Evolutionary conservation across 1,140 invertebrate species (phyloP), one percentile per base, ranked within the genome.

Genomic region (Leptopilina clavipes): DNA sequence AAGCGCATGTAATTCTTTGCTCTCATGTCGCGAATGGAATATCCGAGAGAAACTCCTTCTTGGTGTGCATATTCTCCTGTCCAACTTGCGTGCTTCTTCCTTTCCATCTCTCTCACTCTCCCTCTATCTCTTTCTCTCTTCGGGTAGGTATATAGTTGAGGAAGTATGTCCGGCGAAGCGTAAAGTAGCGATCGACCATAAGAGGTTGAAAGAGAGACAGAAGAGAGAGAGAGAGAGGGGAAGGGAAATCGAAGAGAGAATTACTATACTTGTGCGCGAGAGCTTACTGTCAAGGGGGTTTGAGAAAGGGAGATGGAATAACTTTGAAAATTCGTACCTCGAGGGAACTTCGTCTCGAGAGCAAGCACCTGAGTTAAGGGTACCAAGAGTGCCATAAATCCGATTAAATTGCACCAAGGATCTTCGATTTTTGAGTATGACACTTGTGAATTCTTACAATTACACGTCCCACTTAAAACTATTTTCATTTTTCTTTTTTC

Each of bases 361-460:
- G 14, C 44, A 19, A 73, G 43, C 65, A 59, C 44, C 75, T 84
- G 82, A 86, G 83, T 86, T 86, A 84, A 80, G 77, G 74, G 79
- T 70, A 76, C 79, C 84, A 70, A 37, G 81, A 82, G 81, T 76
- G 74, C 81, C 59, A 84, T 86, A 87, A 87, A 87, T 87, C 80
- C 81, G 74, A 76, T 80, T 84, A 81, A 86, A 86, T 85, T 83
- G 84, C 82, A 81, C 72, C 82, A 74, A 81, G 79, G 83, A 84
- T 82, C 85, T 84, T 80, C 81, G 83, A 86, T 84, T 80, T n/a
- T 65, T 65, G 11, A 65, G 22, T 22, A 14, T 31, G 59, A 37
- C 59, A 37, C 59, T 65, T 31, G 12, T 65, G 59, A 65, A 31
- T 65, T 65, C 25, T 31, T 31, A 65, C 25, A 65, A 22, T 65